Base-by-base conservation (phyloP, 2,888 invertebrate species). In the Liopterus haemorrhoidalis region DNA sequence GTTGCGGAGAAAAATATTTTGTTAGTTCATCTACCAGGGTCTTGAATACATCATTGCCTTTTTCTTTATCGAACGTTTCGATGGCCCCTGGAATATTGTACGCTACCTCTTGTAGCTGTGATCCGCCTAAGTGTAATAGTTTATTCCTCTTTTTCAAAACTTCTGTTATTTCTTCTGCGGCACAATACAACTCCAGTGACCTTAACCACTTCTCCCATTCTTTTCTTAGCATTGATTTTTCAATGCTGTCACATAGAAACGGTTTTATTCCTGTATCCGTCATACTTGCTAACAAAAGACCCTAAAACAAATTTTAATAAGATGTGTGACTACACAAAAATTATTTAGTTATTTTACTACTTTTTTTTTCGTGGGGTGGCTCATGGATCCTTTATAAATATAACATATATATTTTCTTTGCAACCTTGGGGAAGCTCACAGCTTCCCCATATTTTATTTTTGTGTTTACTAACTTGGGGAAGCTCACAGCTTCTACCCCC, bases 121-220 rank as follows among this genome's bases (percentile, higher is more conserved):
- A 24, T 2, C 58, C 58, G 9, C 59, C 59, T 2, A 56, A 20
- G 43, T 59, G 56, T 36, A 58, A 33, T n/a, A 59, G 33, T 42
- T 58, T 59, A 32, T 52, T 57, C 49, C 49, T 53, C 22, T 54
- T 56, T 42, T 52, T 57, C 18, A 16, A 16, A 2, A 27, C 19
- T 41, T 54, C 43, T 2, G 24, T 46, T 14, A 58, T 56, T 4
- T 59, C 56, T 44, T 58, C 59, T 19, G 55, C 28, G 18, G 49
- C 55, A 19, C 57, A 36, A 36, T 57, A 59, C 24, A 59, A 41
- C 47, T 54, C 43, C 18, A 59, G 24, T n/a, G 52, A 49, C 14
- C 56, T 38, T 11, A 59, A 25, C 56, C 58, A 59, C 48, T 54
- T 57, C 32, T 50, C 47, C 54, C 54, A 58, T 35, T 56, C 51